A percentile compares a stretch with the other conserved stretches of the same genome.
phyloP scores from a whole-genome alignment of 2,888 invertebrate species.

The Pecten maximus region DNA sequence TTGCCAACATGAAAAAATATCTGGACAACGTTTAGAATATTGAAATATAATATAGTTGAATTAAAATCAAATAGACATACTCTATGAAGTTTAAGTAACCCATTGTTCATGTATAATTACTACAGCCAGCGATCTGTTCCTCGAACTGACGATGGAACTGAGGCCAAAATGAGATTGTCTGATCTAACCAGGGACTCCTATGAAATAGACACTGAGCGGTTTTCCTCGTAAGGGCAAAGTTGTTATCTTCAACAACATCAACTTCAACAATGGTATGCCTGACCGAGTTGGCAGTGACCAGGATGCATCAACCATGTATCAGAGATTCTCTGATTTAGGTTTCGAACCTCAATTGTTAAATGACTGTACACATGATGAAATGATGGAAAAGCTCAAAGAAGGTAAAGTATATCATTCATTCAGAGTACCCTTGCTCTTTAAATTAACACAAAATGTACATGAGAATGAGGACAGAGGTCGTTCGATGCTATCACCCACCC shows the following conservation, averaged over 20 bases:
- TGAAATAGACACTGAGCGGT: neutral
- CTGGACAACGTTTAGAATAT: too few relatives aligned
- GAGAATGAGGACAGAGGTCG: too few relatives aligned
- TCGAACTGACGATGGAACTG: neutral
- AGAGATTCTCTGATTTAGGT: slow-evolving; percentile 45
- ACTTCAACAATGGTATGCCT: slow-evolving; percentile 13
- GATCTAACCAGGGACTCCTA: neutral
- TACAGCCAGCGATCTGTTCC: neutral
- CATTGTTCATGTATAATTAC: neutral
- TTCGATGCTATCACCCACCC: too few relatives aligned
- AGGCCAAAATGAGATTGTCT: neutral
- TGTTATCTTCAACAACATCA: slow-evolving; percentile 43
- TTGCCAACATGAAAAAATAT: too few relatives aligned
- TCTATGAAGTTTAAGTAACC: too few relatives aligned
- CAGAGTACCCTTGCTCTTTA: too few relatives aligned
- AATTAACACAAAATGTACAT: too few relatives aligned
- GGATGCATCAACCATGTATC: slow-evolving; percentile 43
- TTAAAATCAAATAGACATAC: too few relatives aligned
- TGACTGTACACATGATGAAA: slow-evolving; percentile 38
- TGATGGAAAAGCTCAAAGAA: slow-evolving; percentile 42
- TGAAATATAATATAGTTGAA: too few relatives aligned
- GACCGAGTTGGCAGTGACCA: slow-evolving; percentile 46
- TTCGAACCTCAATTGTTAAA: slow-evolving; percentile 44
- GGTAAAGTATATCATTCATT: slow-evolving; percentile 18
- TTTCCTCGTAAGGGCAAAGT: slow-evolving; percentile 28